These are phyloP conservation scores for Zenarchopterus dispar DNA, from an alignment of 2,797 vertebrate genomes.

Conservation along the genomic window DNA sequence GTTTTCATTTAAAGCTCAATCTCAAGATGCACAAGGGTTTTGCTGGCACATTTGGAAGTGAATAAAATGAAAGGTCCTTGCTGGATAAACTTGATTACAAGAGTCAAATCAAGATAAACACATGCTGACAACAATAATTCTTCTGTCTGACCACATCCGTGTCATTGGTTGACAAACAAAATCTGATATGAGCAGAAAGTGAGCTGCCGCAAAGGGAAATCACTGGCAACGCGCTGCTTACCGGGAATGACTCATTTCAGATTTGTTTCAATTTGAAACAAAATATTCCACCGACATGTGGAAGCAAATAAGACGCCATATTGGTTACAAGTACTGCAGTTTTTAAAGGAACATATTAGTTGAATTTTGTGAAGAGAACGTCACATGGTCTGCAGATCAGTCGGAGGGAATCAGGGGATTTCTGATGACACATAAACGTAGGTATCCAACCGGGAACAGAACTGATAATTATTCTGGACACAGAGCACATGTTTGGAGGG, in stretches of 20 bases:
- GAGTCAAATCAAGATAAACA: constrained; percentile 58
- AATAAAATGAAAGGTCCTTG: constrained; percentile 50
- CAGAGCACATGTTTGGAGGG: constrained; percentile 46
- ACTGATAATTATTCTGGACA: constrained; percentile 66
- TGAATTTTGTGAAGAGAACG: constrained; percentile 18
- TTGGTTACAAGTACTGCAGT: not conserved
- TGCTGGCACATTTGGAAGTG: constrained; percentile 31
- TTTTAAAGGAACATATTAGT: not conserved
- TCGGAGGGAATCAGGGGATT: constrained; percentile 29
- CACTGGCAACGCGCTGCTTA: constrained; percentile 4
- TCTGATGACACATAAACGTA: constrained; percentile 49
- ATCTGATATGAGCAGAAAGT: constrained; percentile 49
- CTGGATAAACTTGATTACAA: constrained; percentile 48
- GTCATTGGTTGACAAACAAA: constrained; percentile 53
- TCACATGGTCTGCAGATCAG: constrained; percentile 40
- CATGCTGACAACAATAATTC: constrained; percentile 61
- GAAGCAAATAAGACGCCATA: not conserved
- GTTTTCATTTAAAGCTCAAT: constrained; percentile 34
- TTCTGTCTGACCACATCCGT: constrained; percentile 52
- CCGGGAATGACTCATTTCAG: constrained; percentile 33
- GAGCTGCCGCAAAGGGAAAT: constrained; percentile 35
- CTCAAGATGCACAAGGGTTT: constrained; percentile 27
- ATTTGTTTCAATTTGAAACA: constrained; percentile 40
- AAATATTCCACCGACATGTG: constrained; percentile 5
- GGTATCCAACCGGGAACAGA: constrained; percentile 37